Evolutionary conservation across 2,797 vertebrate species (phyloP), one percentile per base, ranked within the genome.

Genomic region (Tangara arthus): DNA sequence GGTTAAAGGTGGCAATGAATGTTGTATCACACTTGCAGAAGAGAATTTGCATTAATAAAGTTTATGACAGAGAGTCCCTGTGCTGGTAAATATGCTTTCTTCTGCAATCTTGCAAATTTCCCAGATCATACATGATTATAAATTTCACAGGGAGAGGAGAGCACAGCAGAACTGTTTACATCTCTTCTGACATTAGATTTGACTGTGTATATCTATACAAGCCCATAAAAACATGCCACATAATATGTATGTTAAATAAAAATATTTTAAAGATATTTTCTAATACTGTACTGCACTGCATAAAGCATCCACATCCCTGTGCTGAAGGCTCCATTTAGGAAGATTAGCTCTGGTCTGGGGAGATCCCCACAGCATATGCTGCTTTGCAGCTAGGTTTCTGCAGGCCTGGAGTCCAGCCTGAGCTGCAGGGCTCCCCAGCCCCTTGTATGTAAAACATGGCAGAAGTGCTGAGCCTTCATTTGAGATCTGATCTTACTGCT

Each of bases 181-280:
- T 61, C 28, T 63, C 39, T 66, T 68, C 49, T 20, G 49, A 26
- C 32, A 13, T 32, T 21, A 50, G n/a, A n/a, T 83, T 77, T 77
- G 12, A 9, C 55, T 46, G 4, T n/a, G 8, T 52, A 4, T 1
- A 0, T 59, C 28, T 73, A 3, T 34, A 18, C 1, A 0, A 24
- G 27, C 17, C 44, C 22, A 30, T 53, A 41, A 75, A 83, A 60
- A 44, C 5, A 3, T 55, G n/a, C 17, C 37, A 56, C 1, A 0
- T 37, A 32, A 10, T 56, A 37, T 3, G 4, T 28, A 32, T 0
- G 1, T 55, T 57, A 46, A 72, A 46, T 55, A 64, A 71, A 73
- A 60, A 28, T 27, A 26, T 34, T 39, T 82, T 6, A 0, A 0
- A 55, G 65, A 7, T 46, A 26, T 26, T 87, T 87, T 73, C 52